These are phyloP conservation scores for Crossocerus cetratus DNA, from an alignment of 2,888 invertebrate genomes.

Conservation along the genomic window DNA sequence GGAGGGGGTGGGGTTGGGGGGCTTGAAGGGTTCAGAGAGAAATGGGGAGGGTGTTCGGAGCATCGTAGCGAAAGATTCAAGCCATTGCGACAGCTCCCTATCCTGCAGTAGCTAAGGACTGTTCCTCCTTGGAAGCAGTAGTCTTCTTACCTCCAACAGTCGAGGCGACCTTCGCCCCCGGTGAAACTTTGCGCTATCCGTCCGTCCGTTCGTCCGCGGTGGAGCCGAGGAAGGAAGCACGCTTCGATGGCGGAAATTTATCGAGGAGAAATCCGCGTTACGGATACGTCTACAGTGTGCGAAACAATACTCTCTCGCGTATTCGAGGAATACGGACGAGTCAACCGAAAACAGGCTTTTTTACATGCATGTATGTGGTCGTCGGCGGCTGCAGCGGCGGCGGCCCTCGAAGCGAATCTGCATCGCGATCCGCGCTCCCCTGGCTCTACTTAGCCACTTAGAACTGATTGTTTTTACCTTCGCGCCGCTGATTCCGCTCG, in stretches of 20 bases:
- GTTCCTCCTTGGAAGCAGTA: not conserved
- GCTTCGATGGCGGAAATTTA: slow-evolving; percentile 42
- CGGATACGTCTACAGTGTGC: slow-evolving; percentile 15
- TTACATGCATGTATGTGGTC: too few species aligned
- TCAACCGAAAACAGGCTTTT: slow-evolving; percentile 19
- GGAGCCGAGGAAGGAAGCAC: slow-evolving; percentile 31
- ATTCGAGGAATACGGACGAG: slow-evolving; percentile 12
- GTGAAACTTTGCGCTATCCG: not conserved
- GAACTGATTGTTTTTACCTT: slow-evolving; percentile 1
- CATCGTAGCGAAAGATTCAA: not conserved
- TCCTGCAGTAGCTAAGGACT: too few species aligned
- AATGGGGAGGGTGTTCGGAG: not conserved
- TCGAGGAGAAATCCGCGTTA: slow-evolving; percentile 43
- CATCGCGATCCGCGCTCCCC: not conserved
- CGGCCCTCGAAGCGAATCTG: not conserved
- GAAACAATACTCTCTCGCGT: slow-evolving; percentile 1
- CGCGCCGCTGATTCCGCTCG: not conserved
- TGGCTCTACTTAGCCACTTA: slow-evolving; percentile 3
- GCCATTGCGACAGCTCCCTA: not conserved
- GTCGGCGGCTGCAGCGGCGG: too few species aligned
- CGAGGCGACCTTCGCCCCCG: not conserved
- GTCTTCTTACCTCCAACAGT: not conserved
- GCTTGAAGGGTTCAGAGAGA: slow-evolving; percentile 22
- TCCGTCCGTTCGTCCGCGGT: slow-evolving; percentile 22
- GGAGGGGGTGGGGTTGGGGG: not conserved